Base-by-base conservation (phyloP, 2,888 invertebrate species). In the Bellardia bayeri region DNA sequence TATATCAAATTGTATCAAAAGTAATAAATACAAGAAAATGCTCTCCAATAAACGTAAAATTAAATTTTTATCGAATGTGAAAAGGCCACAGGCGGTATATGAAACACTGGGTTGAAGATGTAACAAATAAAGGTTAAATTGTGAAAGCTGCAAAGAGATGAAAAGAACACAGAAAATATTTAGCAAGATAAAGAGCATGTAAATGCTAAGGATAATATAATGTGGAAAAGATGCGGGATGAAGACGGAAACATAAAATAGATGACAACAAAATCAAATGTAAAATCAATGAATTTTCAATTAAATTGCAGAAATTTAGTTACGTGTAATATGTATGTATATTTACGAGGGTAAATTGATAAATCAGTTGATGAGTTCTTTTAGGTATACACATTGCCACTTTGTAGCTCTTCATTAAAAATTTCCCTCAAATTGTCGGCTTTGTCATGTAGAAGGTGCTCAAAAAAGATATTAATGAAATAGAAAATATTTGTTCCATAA, bases 1-100 rank as follows among this genome's bases (percentile, higher is more conserved):
- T 89, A 90, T 91, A 89, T 92, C 92, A 87, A 91, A 91, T 83
- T 92, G 92, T 88, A 92, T 90, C 23, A 92, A 89, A 82, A 92
- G 90, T 66, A 90, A 88, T 79, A 91, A 88, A 85, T 91, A 90
- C 58, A 89, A 85, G 71, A 92, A 87, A 61, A 92, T 90, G 45
- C 87, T 90, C 82, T 90, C 89, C 78, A 89, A 86, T 64, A 90
- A 89, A 83, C 87, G 68, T 86, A 92, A 91, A 51, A 91, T 79
- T 58, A 92, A 86, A 33, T 75, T 71, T 66, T 90, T 91, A 88
- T 92, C 90, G 86, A 92, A 89, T 61, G 90, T 86, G 58, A 92
- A 91, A 40, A 92, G 89, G 69, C 91, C 92, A 51, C 90, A 91
- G 40, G 89, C 90, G 49, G 81, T 88, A 51, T 90, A 89, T 3